Evolutionary conservation across 2,113 vertebrate species (phyloP).

Genomic region (Eleginops maclovinus): DNA sequence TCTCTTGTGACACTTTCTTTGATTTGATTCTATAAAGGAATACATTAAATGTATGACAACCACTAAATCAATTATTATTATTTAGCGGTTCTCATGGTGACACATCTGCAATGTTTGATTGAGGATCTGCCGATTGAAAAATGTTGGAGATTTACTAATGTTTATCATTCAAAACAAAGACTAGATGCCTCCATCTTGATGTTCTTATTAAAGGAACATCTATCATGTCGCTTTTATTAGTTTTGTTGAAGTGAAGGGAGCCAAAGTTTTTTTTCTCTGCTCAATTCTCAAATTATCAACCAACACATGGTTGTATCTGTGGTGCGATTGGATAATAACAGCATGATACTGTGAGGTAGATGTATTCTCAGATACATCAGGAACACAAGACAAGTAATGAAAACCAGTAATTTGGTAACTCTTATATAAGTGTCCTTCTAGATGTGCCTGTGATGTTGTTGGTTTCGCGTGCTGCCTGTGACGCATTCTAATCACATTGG

Average conservation of each 20-base stretch:
- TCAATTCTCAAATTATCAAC: not conserved
- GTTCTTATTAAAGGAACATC: slow-evolving; percentile 32
- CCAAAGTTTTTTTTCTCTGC: slow-evolving; percentile 22
- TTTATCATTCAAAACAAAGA: slow-evolving; percentile 39
- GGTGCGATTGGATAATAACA: slow-evolving; percentile 56
- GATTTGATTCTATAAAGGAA: slow-evolving; percentile 27
- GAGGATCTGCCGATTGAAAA: slow-evolving; percentile 29
- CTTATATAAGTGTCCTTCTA: not conserved
- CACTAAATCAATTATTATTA: not conserved
- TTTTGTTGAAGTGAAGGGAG: slow-evolving; percentile 38
- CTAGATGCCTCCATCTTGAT: slow-evolving; percentile 14
- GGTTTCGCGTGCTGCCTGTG: too few species aligned
- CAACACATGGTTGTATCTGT: slow-evolving; percentile 60
- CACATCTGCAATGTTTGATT: slow-evolving; percentile 61
- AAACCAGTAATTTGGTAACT: slow-evolving; percentile 30
- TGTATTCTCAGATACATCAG: slow-evolving; percentile 41
- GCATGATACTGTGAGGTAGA: slow-evolving; percentile 48
- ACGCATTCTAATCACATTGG: too few species aligned
- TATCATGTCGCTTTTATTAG: slow-evolving; percentile 32
- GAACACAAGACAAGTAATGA: slow-evolving; percentile 29
- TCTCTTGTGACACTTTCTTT: slow-evolving; percentile 28
- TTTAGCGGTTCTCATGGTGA: slow-evolving; percentile 35
- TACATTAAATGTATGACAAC: slow-evolving; percentile 28
- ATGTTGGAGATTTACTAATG: slow-evolving; percentile 6
- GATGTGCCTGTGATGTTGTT: not conserved